Percentiles rank a stretch among this genome's conserved stretches.
Conservation (phyloP, 2,888 invertebrate genomes). For the Drosophila rellima region DNA sequence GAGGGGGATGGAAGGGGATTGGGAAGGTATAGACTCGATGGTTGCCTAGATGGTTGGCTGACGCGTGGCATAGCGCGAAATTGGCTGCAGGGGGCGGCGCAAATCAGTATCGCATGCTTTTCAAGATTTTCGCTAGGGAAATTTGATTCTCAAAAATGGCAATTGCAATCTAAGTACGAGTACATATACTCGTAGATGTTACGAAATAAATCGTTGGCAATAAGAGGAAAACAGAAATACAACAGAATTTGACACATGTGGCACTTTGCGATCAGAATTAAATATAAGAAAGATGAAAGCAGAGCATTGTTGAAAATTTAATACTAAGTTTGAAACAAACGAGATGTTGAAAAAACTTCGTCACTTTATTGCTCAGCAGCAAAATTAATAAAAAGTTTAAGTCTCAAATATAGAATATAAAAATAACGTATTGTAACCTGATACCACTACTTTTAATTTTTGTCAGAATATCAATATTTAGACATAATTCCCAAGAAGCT, state of each 20-base stretch:
- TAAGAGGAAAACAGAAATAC: not conserved
- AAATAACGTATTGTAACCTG: no score
- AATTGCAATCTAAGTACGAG: constrained; percentile 37
- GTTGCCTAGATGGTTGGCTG: constrained; percentile 30
- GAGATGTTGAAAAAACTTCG: no score
- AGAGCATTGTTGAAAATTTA: not conserved
- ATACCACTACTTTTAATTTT: no score
- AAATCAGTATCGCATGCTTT: constrained; percentile 67
- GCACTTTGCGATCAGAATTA: not conserved
- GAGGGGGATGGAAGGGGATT: not conserved
- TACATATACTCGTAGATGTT: not conserved
- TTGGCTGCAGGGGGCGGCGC: constrained; percentile 46
- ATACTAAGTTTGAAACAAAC: no score
- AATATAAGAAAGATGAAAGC: not conserved
- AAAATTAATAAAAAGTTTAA: no score
- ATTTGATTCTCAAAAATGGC: constrained; percentile 59
- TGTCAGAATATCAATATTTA: no score
- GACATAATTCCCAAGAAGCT: not conserved
- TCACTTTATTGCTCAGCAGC: no score
- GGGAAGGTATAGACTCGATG: not conserved
- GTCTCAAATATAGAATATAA: no score
- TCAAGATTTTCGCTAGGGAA: constrained; percentile 65
- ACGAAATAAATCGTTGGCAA: constrained; percentile 6
- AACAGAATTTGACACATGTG: constrained; percentile 9
- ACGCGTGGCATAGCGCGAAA: constrained; percentile 58